phyloP scores from a whole-genome alignment of 2,888 invertebrate species.

The Incurvaria masculella region DNA sequence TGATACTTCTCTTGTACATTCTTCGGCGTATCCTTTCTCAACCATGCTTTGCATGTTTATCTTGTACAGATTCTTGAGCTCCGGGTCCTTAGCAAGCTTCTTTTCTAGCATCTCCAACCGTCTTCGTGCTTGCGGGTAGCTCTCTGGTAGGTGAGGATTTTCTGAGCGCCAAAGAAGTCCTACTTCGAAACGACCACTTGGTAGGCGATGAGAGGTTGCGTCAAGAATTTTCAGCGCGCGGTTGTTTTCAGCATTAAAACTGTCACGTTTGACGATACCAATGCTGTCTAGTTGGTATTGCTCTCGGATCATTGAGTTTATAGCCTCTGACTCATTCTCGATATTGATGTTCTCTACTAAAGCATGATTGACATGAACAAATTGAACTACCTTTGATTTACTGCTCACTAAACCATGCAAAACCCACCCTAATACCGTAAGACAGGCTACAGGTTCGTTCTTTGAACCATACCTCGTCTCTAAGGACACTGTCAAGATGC shows the following conservation, averaged over 20 bases:
- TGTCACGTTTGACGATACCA: not conserved
- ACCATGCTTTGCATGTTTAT: conserved; percentile 9
- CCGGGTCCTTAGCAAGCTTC: conserved; percentile 10
- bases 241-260: not conserved
- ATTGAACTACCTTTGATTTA: too few species aligned
- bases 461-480: too few species aligned
- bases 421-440: too few species aligned
- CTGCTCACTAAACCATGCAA: too few species aligned
- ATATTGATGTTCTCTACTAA: too few species aligned
- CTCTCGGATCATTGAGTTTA: too few species aligned
- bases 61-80: conserved; percentile 9
- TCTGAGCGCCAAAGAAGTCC: conserved; percentile 10
- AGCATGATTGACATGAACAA: too few species aligned
- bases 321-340: too few species aligned
- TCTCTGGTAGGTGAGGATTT: conserved; percentile 3
- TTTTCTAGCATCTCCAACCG: conserved; percentile 9
- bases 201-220: not conserved
- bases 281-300: not conserved
- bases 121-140: conserved; percentile 7
- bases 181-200: conserved; percentile 7
- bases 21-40: conserved; percentile 7
- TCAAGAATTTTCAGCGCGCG: not conserved
- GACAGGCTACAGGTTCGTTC: too few species aligned
- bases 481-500: too few species aligned
- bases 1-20: not conserved